Conservation (phyloP, 2,113 vertebrate species). For the Apteryx mantelli region DNA sequence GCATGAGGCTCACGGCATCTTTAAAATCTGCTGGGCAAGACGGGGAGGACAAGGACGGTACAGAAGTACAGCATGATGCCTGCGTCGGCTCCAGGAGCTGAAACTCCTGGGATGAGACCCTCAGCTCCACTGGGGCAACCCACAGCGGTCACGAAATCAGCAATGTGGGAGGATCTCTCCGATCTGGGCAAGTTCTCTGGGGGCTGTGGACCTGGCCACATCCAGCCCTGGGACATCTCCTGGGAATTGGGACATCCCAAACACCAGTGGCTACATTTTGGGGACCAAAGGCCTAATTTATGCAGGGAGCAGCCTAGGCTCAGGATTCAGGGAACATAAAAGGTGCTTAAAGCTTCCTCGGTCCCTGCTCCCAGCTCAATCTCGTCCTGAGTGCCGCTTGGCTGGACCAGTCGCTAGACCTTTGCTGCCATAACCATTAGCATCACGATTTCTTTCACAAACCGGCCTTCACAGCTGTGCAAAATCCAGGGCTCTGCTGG, state of each 20-base stretch:
- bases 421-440: background rate
- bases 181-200: background rate
- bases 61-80: background rate
- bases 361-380: background rate
- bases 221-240: background rate
- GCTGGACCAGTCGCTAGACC: background rate
- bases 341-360: background rate
- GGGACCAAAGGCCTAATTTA: background rate
- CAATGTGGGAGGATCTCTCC: background rate
- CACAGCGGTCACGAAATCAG: too few species aligned
- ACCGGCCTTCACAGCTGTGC: background rate
- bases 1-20: rapidly evolving
- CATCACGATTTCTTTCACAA: background rate
- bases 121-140: background rate
- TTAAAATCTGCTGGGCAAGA: background rate
- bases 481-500: background rate
- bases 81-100: background rate
- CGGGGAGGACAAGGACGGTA: background rate
- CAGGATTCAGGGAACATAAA: background rate
- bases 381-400: background rate
- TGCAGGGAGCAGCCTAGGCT: background rate
- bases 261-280: background rate
- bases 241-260: background rate
- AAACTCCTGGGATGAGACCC: background rate
- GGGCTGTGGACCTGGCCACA: background rate